phyloP scores from a whole-genome alignment of 2,797 vertebrate genomes.

The Xenentodon cancila region DNA sequence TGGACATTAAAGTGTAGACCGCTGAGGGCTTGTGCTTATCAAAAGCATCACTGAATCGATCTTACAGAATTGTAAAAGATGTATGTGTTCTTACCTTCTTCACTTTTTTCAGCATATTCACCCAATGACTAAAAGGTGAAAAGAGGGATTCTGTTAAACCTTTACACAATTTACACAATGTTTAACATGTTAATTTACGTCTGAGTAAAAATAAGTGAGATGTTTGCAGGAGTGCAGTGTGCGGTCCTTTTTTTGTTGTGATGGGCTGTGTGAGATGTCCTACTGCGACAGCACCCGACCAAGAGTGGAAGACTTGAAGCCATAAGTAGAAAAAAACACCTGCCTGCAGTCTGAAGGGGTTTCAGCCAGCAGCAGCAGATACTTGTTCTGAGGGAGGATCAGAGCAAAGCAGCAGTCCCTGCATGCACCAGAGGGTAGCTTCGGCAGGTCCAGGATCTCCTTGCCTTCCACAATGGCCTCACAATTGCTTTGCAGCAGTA shows the following conservation, averaged over 20 bases:
- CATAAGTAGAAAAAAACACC: neutral
- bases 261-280: neutral
- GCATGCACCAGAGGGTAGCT: constrained; percentile 75
- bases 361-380: constrained; percentile 81
- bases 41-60: neutral
- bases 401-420: constrained; percentile 85
- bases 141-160: constrained; percentile 11
- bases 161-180: neutral
- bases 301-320: too few species aligned
- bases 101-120: constrained; percentile 83
- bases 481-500: constrained; percentile 77
- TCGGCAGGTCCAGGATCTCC: constrained; percentile 83
- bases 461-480: constrained; percentile 82
- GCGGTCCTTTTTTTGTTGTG: neutral
- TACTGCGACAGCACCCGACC: neutral
- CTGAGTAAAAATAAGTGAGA: neutral
- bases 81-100: constrained; percentile 78
- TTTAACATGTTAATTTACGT: constrained; percentile 9
- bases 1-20: too few species aligned
- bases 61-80: neutral
- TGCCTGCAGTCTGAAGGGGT: constrained; percentile 81
- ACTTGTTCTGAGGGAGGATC: constrained; percentile 79
- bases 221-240: neutral
- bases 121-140: constrained; percentile 79
- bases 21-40: neutral